Percentiles rank a stretch among this genome's conserved stretches.
These are phyloP conservation scores for Schrankia costaestrigalis DNA, from an alignment of 2,888 invertebrate genomes.

Conservation along the genomic window DNA sequence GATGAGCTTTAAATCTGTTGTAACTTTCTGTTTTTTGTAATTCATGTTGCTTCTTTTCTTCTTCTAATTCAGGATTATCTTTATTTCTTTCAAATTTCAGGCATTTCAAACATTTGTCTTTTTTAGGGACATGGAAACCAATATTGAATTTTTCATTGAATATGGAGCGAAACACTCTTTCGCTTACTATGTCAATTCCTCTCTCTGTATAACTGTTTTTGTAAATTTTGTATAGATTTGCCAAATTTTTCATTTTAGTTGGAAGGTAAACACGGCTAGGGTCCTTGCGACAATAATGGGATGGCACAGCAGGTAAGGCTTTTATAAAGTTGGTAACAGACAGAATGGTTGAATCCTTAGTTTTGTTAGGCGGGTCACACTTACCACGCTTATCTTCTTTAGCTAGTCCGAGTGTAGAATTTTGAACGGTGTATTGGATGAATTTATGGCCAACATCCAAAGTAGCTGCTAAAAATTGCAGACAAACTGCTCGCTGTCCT, in stretches of 20 bases:
- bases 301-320: constrained; percentile 5
- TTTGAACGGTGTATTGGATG: background rate
- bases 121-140: constrained; percentile 6
- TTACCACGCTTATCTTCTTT: background rate
- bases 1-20: constrained; percentile 3
- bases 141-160: constrained; percentile 7
- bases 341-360: background rate
- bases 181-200: background rate
- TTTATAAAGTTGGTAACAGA: background rate
- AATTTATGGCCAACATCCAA: background rate
- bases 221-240: constrained; percentile 1
- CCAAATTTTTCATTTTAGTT: constrained; percentile 1
- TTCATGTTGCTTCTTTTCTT: constrained; percentile 8
- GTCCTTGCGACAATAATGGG: constrained; percentile 9
- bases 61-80: constrained; percentile 2
- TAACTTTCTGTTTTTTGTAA: constrained; percentile 8
- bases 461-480: background rate
- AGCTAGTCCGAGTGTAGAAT: background rate
- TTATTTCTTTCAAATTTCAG: constrained; percentile 2
- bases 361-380: constrained; percentile 2
- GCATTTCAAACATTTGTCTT: constrained; percentile 10
- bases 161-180: constrained; percentile 4
- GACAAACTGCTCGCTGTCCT: background rate
- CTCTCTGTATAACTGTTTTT: background rate
- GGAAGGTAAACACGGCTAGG: constrained; percentile 12